These are phyloP conservation scores for Arrhamphus sclerolepis DNA, from an alignment of 2,797 vertebrate genomes.

Conservation along the genomic window DNA sequence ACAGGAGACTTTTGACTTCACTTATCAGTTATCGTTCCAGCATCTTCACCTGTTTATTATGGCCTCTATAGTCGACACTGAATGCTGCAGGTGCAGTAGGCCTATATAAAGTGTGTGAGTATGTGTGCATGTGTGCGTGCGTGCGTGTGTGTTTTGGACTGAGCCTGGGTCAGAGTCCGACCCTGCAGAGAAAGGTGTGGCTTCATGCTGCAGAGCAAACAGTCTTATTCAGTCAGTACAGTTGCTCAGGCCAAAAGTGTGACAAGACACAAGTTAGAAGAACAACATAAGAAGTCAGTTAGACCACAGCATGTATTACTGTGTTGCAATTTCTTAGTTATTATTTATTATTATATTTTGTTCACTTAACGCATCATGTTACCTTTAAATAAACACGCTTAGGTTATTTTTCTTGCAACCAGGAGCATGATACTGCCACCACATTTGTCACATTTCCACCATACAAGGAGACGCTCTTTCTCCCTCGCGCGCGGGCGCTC, in stretches of 20 bases:
- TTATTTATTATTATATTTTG: no score
- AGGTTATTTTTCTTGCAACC: neutral
- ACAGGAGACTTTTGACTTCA: neutral
- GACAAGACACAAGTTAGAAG: constrained; percentile 1
- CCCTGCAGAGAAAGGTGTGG: constrained; percentile 65
- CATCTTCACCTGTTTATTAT: constrained; percentile 7
- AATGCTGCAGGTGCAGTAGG: constrained; percentile 1
- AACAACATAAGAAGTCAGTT: neutral
- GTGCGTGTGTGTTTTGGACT: constrained; percentile 11
- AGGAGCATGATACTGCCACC: no score
- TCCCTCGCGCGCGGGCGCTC: neutral
- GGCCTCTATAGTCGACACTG: neutral
- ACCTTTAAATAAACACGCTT: neutral
- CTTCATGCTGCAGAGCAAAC: constrained; percentile 51
- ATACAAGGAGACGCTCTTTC: constrained; percentile 41
- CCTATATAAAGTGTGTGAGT: no score
- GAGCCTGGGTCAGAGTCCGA: constrained; percentile 74
- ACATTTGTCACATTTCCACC: constrained; percentile 26
- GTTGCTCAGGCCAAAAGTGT: neutral
- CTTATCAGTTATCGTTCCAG: neutral
- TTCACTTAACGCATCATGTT: no score
- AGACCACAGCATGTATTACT: no score
- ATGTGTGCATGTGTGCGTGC: constrained; percentile 6
- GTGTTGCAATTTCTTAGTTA: no score
- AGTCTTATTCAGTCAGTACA: constrained; percentile 39